These are phyloP conservation scores for Apotomis capreana DNA, from an alignment of 2,888 invertebrate genomes.

Conservation along the genomic window DNA sequence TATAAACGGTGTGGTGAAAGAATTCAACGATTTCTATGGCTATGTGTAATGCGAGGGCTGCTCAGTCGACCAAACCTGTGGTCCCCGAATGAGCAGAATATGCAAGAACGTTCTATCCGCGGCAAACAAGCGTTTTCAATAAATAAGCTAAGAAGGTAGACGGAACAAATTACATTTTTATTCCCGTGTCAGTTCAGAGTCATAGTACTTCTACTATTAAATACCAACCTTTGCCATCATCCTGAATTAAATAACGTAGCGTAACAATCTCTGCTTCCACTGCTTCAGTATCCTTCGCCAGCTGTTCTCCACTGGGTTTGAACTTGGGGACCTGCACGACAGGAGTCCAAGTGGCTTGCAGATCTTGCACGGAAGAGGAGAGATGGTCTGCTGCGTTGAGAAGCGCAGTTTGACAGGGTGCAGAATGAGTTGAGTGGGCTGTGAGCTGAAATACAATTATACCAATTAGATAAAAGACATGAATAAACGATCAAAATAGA, in stretches of 20 bases:
- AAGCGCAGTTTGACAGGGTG: conserved; percentile 51
- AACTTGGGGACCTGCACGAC: conserved; percentile 44
- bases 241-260: conserved; percentile 43
- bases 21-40: too few species aligned
- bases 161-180: too few species aligned
- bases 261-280: conserved; percentile 45
- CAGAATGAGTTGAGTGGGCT: conserved; percentile 53
- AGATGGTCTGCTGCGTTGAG: conserved; percentile 50
- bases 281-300: conserved; percentile 45
- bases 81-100: too few species aligned
- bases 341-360: conserved; percentile 47
- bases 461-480: conserved; percentile 14
- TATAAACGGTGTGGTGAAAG: too few species aligned
- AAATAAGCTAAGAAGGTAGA: too few species aligned
- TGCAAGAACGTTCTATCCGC: too few species aligned
- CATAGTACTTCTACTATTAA: background rate
- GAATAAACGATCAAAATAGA: background rate
- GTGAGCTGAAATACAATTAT: conserved; percentile 50
- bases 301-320: conserved; percentile 45
- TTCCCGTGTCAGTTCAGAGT: too few species aligned
- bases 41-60: too few species aligned
- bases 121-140: too few species aligned
- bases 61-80: too few species aligned
- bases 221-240: conserved; percentile 23
- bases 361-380: conserved; percentile 43